Evolutionary conservation across 2,113 vertebrate genomes (phyloP).

Genomic region (Xiphorhynchus elegans): DNA sequence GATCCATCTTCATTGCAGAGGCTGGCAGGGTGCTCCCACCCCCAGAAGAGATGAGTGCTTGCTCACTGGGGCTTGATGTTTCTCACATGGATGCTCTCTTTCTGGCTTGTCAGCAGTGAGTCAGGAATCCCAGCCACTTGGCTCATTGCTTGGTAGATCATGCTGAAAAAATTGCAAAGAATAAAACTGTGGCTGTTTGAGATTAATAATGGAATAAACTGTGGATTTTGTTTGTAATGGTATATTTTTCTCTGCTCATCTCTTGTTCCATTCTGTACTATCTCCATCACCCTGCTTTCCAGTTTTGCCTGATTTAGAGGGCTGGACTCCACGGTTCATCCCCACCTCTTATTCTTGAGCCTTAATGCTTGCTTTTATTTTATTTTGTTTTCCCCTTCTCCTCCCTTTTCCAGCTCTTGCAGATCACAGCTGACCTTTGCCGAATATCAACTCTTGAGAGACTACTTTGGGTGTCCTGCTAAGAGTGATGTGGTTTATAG

Average conservation of each 20-base stretch:
- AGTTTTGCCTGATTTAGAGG: neutral
- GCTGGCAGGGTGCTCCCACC: neutral
- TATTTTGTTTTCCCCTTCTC: neutral
- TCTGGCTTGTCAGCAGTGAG: neutral
- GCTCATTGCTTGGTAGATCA: neutral
- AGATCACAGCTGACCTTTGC: neutral
- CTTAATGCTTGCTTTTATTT: neutral
- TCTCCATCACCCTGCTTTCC: neutral
- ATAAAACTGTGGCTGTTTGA: neutral
- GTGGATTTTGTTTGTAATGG: neutral
- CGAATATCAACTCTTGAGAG: neutral
- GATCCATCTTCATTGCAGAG: neutral
- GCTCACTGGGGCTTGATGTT: neutral
- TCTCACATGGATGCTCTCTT: neutral
- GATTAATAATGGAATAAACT: neutral
- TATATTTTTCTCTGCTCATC: neutral
- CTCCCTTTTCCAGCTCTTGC: neutral
- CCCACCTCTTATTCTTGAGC: neutral
- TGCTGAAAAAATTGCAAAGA: neutral
- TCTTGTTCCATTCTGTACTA: neutral
- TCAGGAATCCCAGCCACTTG: conserved; percentile 9
- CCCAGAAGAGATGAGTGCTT: neutral
- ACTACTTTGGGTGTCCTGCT: neutral
- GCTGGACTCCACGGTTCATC: neutral
- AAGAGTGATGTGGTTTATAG: neutral